Evolutionary conservation across 1,140 invertebrate genomes (phyloP), one percentile per base, ranked within the genome.

Genomic region (Parasteatoda tepidariorum): DNA sequence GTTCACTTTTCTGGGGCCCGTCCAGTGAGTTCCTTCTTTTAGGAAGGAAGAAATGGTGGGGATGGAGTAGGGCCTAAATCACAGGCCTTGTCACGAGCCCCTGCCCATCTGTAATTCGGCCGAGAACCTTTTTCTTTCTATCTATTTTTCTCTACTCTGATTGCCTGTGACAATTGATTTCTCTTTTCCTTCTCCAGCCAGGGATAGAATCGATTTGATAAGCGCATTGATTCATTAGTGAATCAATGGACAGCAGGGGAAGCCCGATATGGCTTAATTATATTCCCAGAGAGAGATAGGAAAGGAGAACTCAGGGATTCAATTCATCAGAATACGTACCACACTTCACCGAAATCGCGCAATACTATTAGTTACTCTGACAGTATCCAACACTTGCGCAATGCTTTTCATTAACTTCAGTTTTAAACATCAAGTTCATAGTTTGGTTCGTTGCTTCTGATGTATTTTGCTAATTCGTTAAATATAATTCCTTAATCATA

Each of bases 141-240:
- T 73, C 67, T 74, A 54, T 83, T 74, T 83, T 41, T 61, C 68
- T 66, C 59, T 9, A 57, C 70, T 67, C 59, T 64, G 81, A 83
- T 83, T 83, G 81, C 68, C 38, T 41, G 33, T 83, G 81, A 83
- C 81, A 83, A 83, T 83, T 83, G 81, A 83, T 83, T 83, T 83
- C 81, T 83, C 30, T 74, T 15, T 74, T 34, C 26, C 22, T 71
- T 28, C 38, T 34, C 4, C 34, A 22, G 41, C 18, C 48, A 15
- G 48, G 54, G 70, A 73, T 26, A 41, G 61, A 34, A 79, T 79
- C 76, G 62, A 79, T 79, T 79, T 79, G 38, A 82, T 71, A 82
- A 70, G 68, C 66, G 55, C 67, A 82, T 82, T 55, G 78, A 82
- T 82, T 82, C 78, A 79, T 79, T 79, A 79, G 62, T 7, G 31